phyloP scores from a whole-genome alignment of 2,888 invertebrate species.

The Junonia oenone region DNA sequence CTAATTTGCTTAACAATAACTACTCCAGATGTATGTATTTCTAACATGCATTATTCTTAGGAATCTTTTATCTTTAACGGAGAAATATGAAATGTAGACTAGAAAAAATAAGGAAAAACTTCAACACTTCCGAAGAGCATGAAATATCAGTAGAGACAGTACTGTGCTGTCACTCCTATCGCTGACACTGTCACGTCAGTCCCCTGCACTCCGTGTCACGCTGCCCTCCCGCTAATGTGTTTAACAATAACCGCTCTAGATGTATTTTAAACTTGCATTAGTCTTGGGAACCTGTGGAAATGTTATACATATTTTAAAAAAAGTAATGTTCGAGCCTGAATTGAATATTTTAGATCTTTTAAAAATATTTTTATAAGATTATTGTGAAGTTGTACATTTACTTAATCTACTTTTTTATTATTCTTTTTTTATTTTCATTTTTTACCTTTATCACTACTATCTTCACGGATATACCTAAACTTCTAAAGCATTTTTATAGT shows the following conservation, averaged over 20 bases:
- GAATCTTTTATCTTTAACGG: no score
- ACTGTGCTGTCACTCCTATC: conserved; percentile 11
- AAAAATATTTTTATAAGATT: neutral
- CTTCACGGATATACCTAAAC: no score
- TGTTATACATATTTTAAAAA: no score
- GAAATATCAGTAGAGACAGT: neutral
- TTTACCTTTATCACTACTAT: no score
- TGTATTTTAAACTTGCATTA: neutral
- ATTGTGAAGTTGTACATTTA: no score
- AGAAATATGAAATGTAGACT: neutral
- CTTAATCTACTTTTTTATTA: no score
- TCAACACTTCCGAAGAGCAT: neutral
- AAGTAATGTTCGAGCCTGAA: neutral
- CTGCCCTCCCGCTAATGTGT: neutral
- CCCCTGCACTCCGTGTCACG: conserved; percentile 10
- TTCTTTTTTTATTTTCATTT: no score
- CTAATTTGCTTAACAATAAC: neutral
- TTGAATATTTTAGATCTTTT: neutral
- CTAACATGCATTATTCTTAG: neutral
- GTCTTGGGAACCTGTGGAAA: no score
- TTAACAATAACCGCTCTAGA: neutral
- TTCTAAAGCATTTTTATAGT: no score
- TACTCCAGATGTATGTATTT: neutral
- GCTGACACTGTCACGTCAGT: conserved; percentile 30
- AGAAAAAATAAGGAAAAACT: neutral